These are phyloP conservation scores for Nebria ingens DNA, from an alignment of 1,140 invertebrate species.

Conservation along the genomic window DNA sequence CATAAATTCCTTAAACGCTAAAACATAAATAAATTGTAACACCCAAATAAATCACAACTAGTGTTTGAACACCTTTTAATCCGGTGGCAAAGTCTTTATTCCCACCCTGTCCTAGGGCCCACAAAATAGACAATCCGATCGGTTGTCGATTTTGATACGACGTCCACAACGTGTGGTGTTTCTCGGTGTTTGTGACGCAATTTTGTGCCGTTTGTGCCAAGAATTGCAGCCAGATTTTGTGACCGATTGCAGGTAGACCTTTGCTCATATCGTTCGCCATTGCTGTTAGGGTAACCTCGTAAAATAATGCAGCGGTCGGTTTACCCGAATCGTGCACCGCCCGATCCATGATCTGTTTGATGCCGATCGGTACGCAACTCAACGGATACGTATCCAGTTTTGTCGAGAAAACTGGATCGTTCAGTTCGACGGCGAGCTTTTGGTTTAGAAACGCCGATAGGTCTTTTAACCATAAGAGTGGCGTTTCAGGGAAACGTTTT, in stretches of 20 bases:
- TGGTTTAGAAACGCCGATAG: constrained; percentile 49
- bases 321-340: constrained; percentile 44
- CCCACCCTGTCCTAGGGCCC: constrained; percentile 69
- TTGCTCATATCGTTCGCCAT: constrained; percentile 57
- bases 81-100: constrained; percentile 54
- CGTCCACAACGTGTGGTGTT: constrained; percentile 50
- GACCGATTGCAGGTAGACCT: constrained; percentile 49
- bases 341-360: constrained; percentile 42
- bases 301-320: constrained; percentile 48
- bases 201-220: constrained; percentile 54
- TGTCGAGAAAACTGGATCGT: constrained; percentile 44
- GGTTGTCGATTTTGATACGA: constrained; percentile 70
- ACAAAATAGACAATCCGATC: constrained; percentile 65
- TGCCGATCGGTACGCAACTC: constrained; percentile 38
- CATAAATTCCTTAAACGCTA: constrained; percentile 74
- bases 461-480: constrained; percentile 51
- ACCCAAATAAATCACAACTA: too few relatives aligned
- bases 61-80: constrained; percentile 46
- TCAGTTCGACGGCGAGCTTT: constrained; percentile 48
- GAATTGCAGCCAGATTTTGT: constrained; percentile 59
- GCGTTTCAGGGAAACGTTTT: constrained; percentile 47
- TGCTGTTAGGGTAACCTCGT: constrained; percentile 49
- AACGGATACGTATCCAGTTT: constrained; percentile 40
- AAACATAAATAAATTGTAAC: constrained; percentile 26
- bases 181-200: constrained; percentile 46